Evolutionary conservation across 2,888 invertebrate genomes (phyloP).

Genomic region (Branchipolynoe longqiensis): DNA sequence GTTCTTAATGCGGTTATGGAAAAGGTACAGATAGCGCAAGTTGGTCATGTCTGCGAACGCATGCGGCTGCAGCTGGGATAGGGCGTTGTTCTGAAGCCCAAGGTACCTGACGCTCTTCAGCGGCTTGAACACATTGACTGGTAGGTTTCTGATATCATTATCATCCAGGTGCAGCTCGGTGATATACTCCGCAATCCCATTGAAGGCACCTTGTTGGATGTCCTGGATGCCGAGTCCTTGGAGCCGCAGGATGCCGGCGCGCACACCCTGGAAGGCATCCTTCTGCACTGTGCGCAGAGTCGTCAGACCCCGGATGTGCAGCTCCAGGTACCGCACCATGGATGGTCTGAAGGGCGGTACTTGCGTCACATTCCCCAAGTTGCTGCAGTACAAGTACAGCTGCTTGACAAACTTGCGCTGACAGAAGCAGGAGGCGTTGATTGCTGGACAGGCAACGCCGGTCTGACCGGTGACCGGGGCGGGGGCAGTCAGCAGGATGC

Average conservation of each 20-base stretch:
- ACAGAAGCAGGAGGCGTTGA: slow-evolving; percentile 51
- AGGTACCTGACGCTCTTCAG: slow-evolving; percentile 60
- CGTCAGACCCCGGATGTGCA: slow-evolving; percentile 52
- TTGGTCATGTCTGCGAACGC: slow-evolving; percentile 59
- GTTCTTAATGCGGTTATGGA: slow-evolving; percentile 60
- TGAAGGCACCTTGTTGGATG: slow-evolving; percentile 61
- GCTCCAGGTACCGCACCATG: slow-evolving; percentile 7
- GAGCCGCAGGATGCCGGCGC: background rate
- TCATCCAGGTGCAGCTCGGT: slow-evolving; percentile 64
- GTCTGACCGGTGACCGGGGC: too few relatives aligned
- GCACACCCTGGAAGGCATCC: slow-evolving; percentile 51
- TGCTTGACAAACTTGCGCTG: slow-evolving; percentile 52
- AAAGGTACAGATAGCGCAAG: slow-evolving; percentile 61
- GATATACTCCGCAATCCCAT: slow-evolving; percentile 49
- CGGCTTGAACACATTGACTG: slow-evolving; percentile 44
- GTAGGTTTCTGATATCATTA: slow-evolving; percentile 59
- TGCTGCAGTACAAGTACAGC: slow-evolving; percentile 54
- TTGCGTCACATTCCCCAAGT: slow-evolving; percentile 47
- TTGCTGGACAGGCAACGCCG: slow-evolving; percentile 8
- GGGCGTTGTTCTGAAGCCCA: slow-evolving; percentile 66
- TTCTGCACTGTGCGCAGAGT: slow-evolving; percentile 29
- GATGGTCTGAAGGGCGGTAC: slow-evolving; percentile 35
- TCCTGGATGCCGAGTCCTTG: slow-evolving; percentile 50
- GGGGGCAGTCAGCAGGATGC: background rate
- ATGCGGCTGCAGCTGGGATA: slow-evolving; percentile 43